Evolutionary conservation across 2,797 vertebrate genomes (phyloP), one percentile per base, ranked within the genome.

Genomic region (Lutjanus argentimaculatus): DNA sequence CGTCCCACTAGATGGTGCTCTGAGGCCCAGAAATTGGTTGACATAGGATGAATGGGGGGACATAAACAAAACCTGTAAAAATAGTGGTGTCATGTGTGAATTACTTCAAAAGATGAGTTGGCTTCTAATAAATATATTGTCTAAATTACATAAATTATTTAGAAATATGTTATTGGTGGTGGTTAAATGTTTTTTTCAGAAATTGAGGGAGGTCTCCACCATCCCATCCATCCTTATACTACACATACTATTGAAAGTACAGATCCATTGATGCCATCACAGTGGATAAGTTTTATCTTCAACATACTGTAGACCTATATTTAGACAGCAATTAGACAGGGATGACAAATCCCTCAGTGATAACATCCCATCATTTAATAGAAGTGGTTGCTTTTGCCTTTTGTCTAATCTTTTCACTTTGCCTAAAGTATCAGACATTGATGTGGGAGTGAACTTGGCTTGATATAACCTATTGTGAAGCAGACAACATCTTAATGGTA

Each of bases 261-360:
- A 69, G 66, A 8, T 75, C 19, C 30, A 2, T 81, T 25, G 56
- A 79, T 53, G 80, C 65, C 0, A 45, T 16, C 75, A 82, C 4
- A 46, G 71, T 9, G 77, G 78, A 67, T 67, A 43, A 9, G 69
- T 72, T 12, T 52, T 68, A 52, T 74, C 40, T 22, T 57, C 8
- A 25, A 52, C 40, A 43, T n/a, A 25, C 13, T 71, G 30, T 14
- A 42, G 40, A 21, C 30, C 30, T 36, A 36, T 36, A 36, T 86
- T 21, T 53, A 22, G 19, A 51, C 89, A 45, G 71, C 67, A 61
- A 87, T 93, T 81, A 79, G 81, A 90, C 52, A 76, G 78, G 67
- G 85, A 88, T 10, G 67, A 86, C 76, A 91, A 85, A 42, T 40
- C n/a, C 2, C 69, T 36, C 72, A n/a, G 22, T 17, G 21, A 86